A percentile compares a stretch with the other conserved stretches of the same genome.
Evolutionary conservation across 2,888 invertebrate species (phyloP).

Genomic region (Palloptera scutellata): DNA sequence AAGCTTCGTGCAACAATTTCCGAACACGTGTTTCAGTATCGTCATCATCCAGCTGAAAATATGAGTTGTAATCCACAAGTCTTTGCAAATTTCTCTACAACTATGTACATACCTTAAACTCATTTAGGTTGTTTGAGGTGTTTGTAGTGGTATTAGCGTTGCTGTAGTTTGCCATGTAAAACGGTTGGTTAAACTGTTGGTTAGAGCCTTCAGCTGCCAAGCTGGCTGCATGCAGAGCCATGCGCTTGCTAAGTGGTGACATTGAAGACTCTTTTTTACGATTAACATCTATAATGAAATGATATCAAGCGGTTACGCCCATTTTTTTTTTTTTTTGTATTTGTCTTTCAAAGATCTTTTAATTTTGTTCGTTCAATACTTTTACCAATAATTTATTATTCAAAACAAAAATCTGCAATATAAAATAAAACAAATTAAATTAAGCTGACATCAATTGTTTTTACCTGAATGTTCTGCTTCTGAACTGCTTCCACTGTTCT

Average conservation of each 20-base stretch:
- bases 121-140: slow-evolving; percentile 31
- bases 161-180: slow-evolving; percentile 57
- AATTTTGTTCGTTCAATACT: not conserved
- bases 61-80: slow-evolving; percentile 33
- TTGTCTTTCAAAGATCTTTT: not conserved
- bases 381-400: slow-evolving; percentile 5
- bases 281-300: slow-evolving; percentile 17
- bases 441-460: not conserved
- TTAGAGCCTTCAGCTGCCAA: slow-evolving; percentile 28
- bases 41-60: slow-evolving; percentile 70
- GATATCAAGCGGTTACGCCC: too few species aligned
- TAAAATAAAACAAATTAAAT: slow-evolving; percentile 18
- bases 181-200: slow-evolving; percentile 75
- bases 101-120: slow-evolving; percentile 38
- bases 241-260: slow-evolving; percentile 83
- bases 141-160: not conserved
- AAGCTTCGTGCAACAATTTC: slow-evolving; percentile 84
- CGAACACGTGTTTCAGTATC: slow-evolving; percentile 87
- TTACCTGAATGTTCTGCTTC: slow-evolving; percentile 33
- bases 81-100: not conserved
- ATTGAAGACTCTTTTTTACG: slow-evolving; percentile 72
- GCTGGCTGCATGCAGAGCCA: slow-evolving; percentile 72
- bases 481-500: slow-evolving; percentile 32
- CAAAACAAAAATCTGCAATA: slow-evolving; percentile 14
- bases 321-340: not conserved